Percentiles rank a stretch among this genome's conserved stretches.
These are phyloP conservation scores for Eurytoma californica DNA, from an alignment of 2,888 invertebrate genomes.

Conservation along the genomic window DNA sequence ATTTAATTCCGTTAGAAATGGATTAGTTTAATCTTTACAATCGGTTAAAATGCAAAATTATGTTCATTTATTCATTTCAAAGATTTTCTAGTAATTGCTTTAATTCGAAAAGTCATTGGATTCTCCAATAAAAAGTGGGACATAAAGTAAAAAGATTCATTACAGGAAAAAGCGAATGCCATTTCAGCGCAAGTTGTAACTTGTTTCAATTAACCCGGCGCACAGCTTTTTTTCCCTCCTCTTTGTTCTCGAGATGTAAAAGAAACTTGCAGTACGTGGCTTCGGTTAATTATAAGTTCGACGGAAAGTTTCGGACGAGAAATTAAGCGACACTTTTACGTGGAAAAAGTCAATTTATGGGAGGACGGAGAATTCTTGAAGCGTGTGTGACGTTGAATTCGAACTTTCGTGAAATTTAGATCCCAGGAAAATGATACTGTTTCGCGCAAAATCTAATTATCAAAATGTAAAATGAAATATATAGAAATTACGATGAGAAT, in stretches of 20 bases:
- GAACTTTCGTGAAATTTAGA: slow-evolving; percentile 28
- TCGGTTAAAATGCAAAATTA: too few relatives aligned
- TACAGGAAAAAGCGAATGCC: too few relatives aligned
- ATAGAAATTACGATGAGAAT: too few relatives aligned
- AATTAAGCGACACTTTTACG: slow-evolving; percentile 41
- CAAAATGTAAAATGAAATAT: too few relatives aligned
- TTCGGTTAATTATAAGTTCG: slow-evolving; percentile 53
- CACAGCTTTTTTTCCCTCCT: not conserved
- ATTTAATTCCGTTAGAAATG: too few relatives aligned
- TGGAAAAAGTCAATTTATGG: slow-evolving; percentile 45
- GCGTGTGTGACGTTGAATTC: slow-evolving; percentile 30
- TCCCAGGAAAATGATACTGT: slow-evolving; percentile 27
- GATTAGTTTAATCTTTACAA: too few relatives aligned
- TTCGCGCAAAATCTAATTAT: not conserved
- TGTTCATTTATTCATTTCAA: too few relatives aligned
- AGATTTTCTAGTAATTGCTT: too few relatives aligned
- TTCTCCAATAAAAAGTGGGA: too few relatives aligned
- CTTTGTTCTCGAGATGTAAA: slow-evolving; percentile 12
- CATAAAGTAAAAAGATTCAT: too few relatives aligned
- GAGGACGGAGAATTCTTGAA: slow-evolving; percentile 1
- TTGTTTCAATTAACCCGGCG: slow-evolving; percentile 8
- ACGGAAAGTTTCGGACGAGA: slow-evolving; percentile 36
- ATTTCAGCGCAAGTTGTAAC: too few relatives aligned
- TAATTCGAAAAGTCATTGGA: too few relatives aligned
- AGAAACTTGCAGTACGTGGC: not conserved